These are phyloP conservation scores for Hydropsyche betteni DNA, from an alignment of 2,888 invertebrate genomes.

Conservation along the genomic window DNA sequence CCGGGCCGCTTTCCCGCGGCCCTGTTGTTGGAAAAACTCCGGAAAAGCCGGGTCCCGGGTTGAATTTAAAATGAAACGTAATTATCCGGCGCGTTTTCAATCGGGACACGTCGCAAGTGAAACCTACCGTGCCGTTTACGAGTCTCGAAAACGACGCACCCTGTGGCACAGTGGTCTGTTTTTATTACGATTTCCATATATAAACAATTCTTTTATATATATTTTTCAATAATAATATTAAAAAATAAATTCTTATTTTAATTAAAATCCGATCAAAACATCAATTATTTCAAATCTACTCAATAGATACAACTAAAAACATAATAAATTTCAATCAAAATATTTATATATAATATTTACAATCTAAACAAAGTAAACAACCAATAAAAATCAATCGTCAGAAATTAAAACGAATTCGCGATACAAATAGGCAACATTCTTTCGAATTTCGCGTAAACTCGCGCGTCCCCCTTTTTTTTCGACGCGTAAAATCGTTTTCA, in stretches of 20 bases:
- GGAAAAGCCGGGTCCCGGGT: not conserved
- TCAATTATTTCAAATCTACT: too few relatives aligned
- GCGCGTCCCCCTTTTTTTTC: not conserved
- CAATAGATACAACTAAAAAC: too few relatives aligned
- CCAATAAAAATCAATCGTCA: slow-evolving; percentile 40
- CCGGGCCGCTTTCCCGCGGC: too few relatives aligned
- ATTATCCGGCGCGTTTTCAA: slow-evolving; percentile 41
- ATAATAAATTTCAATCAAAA: too few relatives aligned
- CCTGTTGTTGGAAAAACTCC: not conserved
- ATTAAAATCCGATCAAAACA: too few relatives aligned
- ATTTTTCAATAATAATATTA: slow-evolving; percentile 3
- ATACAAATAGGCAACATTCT: slow-evolving; percentile 37
- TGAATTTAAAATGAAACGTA: slow-evolving; percentile 40
- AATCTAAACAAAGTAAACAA: too few relatives aligned
- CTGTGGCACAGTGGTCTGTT: slow-evolving; percentile 10
- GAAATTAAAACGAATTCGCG: slow-evolving; percentile 41
- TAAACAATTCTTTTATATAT: slow-evolving; percentile 5
- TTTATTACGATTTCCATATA: not conserved
- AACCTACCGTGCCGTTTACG: slow-evolving; percentile 11
- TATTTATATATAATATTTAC: too few relatives aligned
- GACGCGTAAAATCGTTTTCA: not conserved
- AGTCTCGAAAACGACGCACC: not conserved
- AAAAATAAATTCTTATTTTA: too few relatives aligned
- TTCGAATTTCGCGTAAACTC: slow-evolving; percentile 31
- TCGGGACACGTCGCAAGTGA: slow-evolving; percentile 35